Evolutionary conservation across 2,888 invertebrate species (phyloP).

Genomic region (Dryadula phaetusa): DNA sequence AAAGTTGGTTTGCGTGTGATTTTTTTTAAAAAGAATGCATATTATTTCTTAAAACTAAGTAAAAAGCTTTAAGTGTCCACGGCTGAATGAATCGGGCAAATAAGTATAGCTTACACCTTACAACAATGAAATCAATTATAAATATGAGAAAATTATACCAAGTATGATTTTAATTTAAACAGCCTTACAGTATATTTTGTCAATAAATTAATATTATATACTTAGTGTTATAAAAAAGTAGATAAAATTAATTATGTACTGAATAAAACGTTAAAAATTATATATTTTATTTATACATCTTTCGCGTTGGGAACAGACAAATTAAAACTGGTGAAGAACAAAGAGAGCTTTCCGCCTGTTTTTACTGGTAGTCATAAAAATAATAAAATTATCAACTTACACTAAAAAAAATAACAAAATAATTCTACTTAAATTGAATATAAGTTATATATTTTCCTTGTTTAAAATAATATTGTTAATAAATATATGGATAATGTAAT

Average conservation of each 20-base stretch:
- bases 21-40: slow-evolving; percentile 23
- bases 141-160: background rate
- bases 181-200: no score
- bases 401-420: background rate
- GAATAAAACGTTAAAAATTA: no score
- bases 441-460: background rate
- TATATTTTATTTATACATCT: no score
- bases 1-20: slow-evolving; percentile 29
- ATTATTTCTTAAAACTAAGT: slow-evolving; percentile 32
- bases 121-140: slow-evolving; percentile 1
- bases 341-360: no score
- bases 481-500: slow-evolving; percentile 7
- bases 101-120: slow-evolving; percentile 12
- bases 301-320: no score
- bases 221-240: no score
- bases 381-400: no score
- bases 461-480: background rate
- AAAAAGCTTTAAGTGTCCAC: slow-evolving; percentile 34
- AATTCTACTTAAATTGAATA: background rate
- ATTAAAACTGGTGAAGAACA: no score
- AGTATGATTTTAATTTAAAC: no score
- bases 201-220: no score
- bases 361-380: no score
- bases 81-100: slow-evolving; percentile 26
- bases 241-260: no score